These are phyloP conservation scores for Etheostoma cragini DNA, from an alignment of 2,113 vertebrate genomes.

Conservation along the genomic window DNA sequence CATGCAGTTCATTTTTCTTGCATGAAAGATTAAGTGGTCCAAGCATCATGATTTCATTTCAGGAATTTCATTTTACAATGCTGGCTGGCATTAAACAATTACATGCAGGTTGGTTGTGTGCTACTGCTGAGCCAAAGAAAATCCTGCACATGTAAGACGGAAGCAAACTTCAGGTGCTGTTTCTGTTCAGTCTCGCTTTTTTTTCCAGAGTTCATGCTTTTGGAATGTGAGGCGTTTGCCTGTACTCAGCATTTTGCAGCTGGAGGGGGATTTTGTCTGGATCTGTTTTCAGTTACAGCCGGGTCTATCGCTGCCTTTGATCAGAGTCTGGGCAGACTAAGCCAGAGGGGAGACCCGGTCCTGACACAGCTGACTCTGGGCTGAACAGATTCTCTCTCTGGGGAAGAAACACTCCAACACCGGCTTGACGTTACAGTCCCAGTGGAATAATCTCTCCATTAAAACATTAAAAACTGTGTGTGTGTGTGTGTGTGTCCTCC, in stretches of 20 bases:
- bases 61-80: neutral
- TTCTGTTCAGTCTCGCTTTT: conserved; percentile 15
- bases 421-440: conserved; percentile 10
- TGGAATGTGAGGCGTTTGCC: conserved; percentile 64
- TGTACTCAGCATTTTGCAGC: conserved; percentile 64
- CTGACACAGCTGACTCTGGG: conserved; percentile 33
- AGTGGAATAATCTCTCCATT: conserved; percentile 6
- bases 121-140: conserved; percentile 3
- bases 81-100: neutral
- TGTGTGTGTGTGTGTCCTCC: neutral
- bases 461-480: conserved; percentile 43
- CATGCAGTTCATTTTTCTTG: neutral
- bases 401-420: neutral
- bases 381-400: conserved; percentile 2
- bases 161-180: conserved; percentile 21
- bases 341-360: conserved; percentile 31
- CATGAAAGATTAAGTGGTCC: neutral
- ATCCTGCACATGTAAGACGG: neutral
- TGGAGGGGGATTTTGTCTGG: conserved; percentile 30
- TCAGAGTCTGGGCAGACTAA: conserved; percentile 27
- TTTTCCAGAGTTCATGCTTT: conserved; percentile 47
- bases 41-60: neutral
- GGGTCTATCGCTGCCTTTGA: conserved; percentile 48
- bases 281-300: conserved; percentile 69
- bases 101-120: neutral